Conservation (phyloP, 2,888 invertebrate genomes). For the Chymomyza procnemis region DNA sequence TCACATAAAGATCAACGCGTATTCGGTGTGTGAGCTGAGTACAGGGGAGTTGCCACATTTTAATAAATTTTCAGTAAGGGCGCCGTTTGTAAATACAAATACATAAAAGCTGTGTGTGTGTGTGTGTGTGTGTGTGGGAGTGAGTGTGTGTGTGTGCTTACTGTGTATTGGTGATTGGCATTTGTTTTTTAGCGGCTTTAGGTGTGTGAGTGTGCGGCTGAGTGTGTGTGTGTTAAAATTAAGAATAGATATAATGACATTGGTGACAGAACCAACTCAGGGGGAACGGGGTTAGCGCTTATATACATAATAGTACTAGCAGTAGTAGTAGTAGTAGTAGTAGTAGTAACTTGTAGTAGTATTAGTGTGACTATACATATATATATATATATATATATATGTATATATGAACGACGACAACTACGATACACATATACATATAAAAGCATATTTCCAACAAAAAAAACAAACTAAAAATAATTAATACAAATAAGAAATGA, state of each 20-base stretch:
- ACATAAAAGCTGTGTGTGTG: conserved; percentile 18
- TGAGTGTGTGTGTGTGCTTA: conserved; percentile 28
- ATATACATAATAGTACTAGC: not conserved
- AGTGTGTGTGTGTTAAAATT: not conserved
- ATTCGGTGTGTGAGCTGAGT: not conserved
- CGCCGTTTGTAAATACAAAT: not conserved
- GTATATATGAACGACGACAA: not conserved
- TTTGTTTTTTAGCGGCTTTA: not conserved
- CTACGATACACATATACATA: conserved; percentile 1
- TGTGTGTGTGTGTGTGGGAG: conserved; percentile 24
- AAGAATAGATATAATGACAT: not conserved
- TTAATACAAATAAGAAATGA: not conserved
- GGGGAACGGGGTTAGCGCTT: not conserved
- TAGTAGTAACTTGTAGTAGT: not conserved
- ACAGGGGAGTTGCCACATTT: conserved; percentile 1
- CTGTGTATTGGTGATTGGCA: not conserved
- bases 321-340: not conserved
- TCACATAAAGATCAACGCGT: not conserved
- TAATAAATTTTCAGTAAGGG: not conserved
- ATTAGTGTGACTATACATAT: not conserved
- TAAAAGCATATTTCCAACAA: not conserved
- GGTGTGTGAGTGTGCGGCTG: not conserved
- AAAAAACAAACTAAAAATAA: not conserved
- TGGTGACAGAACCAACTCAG: not conserved
- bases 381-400: too few relatives aligned